Evolutionary conservation across 2,888 invertebrate species (phyloP).

Genomic region (Marasmarcha lunaedactyla): DNA sequence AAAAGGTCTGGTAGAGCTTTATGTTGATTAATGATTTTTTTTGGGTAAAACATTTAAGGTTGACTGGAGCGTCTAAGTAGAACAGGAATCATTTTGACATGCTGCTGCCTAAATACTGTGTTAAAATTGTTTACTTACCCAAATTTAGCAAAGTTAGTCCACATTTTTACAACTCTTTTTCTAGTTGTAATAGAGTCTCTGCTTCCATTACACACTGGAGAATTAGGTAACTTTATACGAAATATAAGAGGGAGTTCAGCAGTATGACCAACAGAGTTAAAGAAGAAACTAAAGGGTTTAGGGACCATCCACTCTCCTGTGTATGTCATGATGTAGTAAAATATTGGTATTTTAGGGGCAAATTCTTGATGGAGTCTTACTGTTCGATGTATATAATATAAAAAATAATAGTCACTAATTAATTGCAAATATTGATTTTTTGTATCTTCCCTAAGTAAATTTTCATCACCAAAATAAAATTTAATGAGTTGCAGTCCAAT

Average conservation of each 20-base stretch:
- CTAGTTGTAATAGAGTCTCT: conserved; percentile 42
- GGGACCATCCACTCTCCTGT: conserved; percentile 47
- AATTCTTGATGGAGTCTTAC: conserved; percentile 39
- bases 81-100: too few species aligned
- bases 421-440: conserved; percentile 46
- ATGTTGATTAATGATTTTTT: too few species aligned
- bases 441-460: conserved; percentile 34
- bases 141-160: conserved; percentile 64
- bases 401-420: conserved; percentile 49
- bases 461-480: conserved; percentile 45
- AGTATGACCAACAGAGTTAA: conserved; percentile 44
- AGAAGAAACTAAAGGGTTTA: conserved; percentile 25
- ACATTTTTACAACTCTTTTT: conserved; percentile 47
- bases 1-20: too few species aligned
- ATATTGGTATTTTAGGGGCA: conserved; percentile 39
- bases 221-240: conserved; percentile 26
- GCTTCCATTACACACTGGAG: conserved; percentile 33
- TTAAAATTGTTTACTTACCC: too few species aligned
- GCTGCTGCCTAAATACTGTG: too few species aligned
- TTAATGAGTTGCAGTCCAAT: conserved; percentile 42
- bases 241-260: conserved; percentile 53
- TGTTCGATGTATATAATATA: conserved; percentile 49
- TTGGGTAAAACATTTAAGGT: too few species aligned
- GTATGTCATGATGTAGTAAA: conserved; percentile 48
- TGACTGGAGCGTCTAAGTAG: too few species aligned